Evolutionary conservation across 1,140 invertebrate genomes (phyloP).

Genomic region (Drosophila takahashii): DNA sequence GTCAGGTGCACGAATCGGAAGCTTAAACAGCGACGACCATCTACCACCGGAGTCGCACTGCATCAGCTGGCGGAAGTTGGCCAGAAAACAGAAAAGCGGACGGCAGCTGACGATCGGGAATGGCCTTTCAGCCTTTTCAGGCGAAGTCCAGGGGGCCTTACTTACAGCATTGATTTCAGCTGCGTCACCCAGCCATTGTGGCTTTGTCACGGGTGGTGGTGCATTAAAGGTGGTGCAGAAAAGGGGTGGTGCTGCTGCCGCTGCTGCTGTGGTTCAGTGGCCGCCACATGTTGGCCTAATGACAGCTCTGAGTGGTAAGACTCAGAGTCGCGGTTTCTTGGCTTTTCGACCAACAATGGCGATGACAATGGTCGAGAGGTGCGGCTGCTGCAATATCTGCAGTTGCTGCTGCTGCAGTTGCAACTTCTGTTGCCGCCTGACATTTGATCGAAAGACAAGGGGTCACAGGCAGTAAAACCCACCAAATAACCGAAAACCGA

Average conservation of each 20-base stretch:
- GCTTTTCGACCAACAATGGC: conserved; percentile 40
- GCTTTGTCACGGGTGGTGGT: conserved; percentile 25
- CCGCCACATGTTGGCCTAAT: conserved; percentile 65
- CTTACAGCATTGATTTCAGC: conserved; percentile 72
- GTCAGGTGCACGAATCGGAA: conserved; percentile 62
- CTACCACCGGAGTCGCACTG: conserved; percentile 3
- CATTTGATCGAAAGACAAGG: conserved; percentile 77
- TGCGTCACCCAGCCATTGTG: conserved; percentile 73
- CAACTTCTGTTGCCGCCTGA: conserved; percentile 41
- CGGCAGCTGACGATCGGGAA: conserved; percentile 32
- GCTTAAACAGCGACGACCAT: conserved; percentile 11
- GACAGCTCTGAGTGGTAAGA: conserved; percentile 52
- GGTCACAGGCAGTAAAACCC: conserved; percentile 35
- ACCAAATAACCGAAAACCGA: conserved; percentile 6
- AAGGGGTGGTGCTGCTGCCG: conserved; percentile 20
- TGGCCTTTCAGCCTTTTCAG: conserved; percentile 1
- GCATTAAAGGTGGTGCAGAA: conserved; percentile 8
- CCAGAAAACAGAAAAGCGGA: conserved; percentile 19
- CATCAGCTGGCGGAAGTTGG: conserved; percentile 70
- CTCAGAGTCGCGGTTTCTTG: conserved; percentile 21
- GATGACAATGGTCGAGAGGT: conserved; percentile 53
- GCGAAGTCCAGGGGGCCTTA: background rate
- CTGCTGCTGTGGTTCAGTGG: conserved; percentile 25
- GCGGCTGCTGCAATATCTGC: conserved; percentile 2
- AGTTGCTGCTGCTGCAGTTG: conserved; percentile 12